Base-by-base conservation (phyloP, 2,113 vertebrate species). In the Dicrurus megarhynchus region DNA sequence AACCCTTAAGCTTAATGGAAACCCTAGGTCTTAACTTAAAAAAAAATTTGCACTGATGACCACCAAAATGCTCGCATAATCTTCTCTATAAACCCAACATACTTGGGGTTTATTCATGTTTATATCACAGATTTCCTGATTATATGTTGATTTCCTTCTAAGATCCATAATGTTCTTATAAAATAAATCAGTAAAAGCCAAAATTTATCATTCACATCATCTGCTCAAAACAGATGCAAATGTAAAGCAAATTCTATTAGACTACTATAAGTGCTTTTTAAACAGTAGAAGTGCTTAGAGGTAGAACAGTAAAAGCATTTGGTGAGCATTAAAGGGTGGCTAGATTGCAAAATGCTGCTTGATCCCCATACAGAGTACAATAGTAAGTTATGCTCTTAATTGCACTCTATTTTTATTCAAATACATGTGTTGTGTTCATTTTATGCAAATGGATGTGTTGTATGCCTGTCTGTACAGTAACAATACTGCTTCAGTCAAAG, bases 141-240 rank as follows among this genome's bases (percentile, higher is more conserved):
- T 86, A 87, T 56, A 73, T 46, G 33, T 46, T 82, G 76, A 79
- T 95, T 94, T 96, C 10, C 24, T 95, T 91, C 63, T 75, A 61
- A 87, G 44, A 79, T 77, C 41, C 28, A 20, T 87, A 85, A 94
- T 73, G 42, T 94, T 92, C 73, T 95, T 94, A 87, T 27, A 83
- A 95, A 95, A 87, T 83, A 93, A 87, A 76, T 95, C 89, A 65
- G 64, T 50, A 81, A 94, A 95, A 91, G 13, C 55, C 60, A 87
- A 14, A 10, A 7, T 87, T 95, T 73, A 53, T 95, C 44, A 80
- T 84, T 71, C 1, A 4, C 19, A 70, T 91, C 33, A 89, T 93
- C 93, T 78, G 78, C 39, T 94, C 77, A 55, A 93, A 96, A 65
- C 49, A 91, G 55, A 95, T 84, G 68, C 41, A 96, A 91, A 82